phyloP scores from a whole-genome alignment of 2,888 invertebrate species.

The Vanessa cardui region DNA sequence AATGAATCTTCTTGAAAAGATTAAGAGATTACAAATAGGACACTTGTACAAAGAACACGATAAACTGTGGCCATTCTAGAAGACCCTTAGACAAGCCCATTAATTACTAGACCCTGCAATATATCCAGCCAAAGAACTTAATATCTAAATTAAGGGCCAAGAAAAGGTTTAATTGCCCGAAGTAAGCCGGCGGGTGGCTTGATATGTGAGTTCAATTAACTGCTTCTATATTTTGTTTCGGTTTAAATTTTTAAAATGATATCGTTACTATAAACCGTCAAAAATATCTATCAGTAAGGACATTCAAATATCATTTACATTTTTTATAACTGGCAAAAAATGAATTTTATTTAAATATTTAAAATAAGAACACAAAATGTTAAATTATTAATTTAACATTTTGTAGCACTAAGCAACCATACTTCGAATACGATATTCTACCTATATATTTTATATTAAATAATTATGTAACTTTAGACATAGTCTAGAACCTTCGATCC shows the following conservation, averaged over 20 bases:
- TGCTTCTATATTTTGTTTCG: neutral
- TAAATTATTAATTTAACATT: too few relatives aligned
- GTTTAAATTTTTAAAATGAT: neutral
- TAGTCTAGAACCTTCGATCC: too few relatives aligned
- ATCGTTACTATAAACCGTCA: too few relatives aligned
- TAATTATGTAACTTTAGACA: too few relatives aligned
- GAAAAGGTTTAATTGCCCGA: conserved; percentile 61
- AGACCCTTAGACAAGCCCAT: conserved; percentile 44
- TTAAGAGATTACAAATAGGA: conserved; percentile 37
- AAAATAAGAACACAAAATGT: too few relatives aligned
- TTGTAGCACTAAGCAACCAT: too few relatives aligned
- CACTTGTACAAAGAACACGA: conserved; percentile 34
- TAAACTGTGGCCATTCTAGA: conserved; percentile 35
- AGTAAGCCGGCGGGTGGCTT: neutral
- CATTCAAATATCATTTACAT: too few relatives aligned
- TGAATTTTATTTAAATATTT: too few relatives aligned
- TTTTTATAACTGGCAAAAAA: too few relatives aligned
- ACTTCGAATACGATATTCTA: too few relatives aligned
- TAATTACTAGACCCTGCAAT: conserved; percentile 62
- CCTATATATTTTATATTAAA: too few relatives aligned
- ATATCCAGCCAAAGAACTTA: conserved; percentile 66
- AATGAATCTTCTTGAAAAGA: conserved; percentile 27
- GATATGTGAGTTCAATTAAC: conserved; percentile 11
- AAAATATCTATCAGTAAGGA: too few relatives aligned
- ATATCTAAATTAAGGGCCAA: conserved; percentile 69